Base-by-base conservation (phyloP, 2,797 vertebrate species). In the Hyperoplus immaculatus region DNA sequence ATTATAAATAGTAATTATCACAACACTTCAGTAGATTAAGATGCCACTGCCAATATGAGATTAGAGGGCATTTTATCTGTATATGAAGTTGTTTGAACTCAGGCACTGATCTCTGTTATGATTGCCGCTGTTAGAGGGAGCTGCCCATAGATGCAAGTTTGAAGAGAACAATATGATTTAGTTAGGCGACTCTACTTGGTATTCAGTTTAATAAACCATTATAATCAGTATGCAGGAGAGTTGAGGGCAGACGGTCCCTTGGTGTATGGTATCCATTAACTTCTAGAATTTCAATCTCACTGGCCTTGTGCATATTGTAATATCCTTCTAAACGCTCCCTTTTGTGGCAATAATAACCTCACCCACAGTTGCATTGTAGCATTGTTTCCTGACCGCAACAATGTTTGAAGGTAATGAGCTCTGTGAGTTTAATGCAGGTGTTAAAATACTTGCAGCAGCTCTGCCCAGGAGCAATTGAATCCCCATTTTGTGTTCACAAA, bases 181-280 rank as follows among this genome's bases (percentile, higher is more conserved):
- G 29, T 83, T 72, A 70, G 71, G 72, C 8, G 10, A 56, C 29
- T 82, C 77, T 71, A 55, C 54, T 89, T 85, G 59, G 73, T 72
- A 80, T 90, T 86, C 81, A 65, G 49, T 87, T 77, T 81, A 86
- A 82, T 74, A 78, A 82, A 78, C 65, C 59, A 58, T 43, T 74
- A 13, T 36, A 51, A 83, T 90, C 83, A 78, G 84, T 78, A 86
- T 88, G 78, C 88, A 83, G 72, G 45, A 6, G 62, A 61, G 14
- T 3, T 51, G 64, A 75, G 55, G 60, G 50, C 29, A 72, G 77
- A 75, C 68, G 59, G 69, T 79, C 79, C 71, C 14, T 50, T 18
- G 75, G 57, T 63, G 69, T 50, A 21, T 41, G 58, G 57, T 42
- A 71, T 61, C 10, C 53, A 41, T 43, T 74, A 43, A 29, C 82